Evolutionary conservation across 2,797 vertebrate genomes (phyloP).

Genomic region (Paedocypris micromegethes): DNA sequence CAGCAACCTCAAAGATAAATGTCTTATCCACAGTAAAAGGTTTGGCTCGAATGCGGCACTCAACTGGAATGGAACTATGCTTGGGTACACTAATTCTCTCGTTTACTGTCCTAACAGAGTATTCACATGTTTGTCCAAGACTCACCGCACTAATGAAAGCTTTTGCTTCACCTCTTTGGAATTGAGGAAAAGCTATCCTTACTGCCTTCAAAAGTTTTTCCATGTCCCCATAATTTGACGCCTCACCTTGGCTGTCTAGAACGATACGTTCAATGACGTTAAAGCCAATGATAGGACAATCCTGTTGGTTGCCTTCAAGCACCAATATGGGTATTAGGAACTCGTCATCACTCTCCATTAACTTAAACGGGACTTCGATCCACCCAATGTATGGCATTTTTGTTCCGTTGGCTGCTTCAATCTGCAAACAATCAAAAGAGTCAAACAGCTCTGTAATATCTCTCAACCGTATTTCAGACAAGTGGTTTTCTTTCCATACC

Average conservation of each 20-base stretch:
- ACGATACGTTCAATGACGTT: slow-evolving; percentile 1
- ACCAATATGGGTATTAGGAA: slow-evolving; percentile 4
- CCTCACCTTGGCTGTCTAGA: neutral
- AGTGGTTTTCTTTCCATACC: slow-evolving; percentile 5
- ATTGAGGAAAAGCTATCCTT: neutral
- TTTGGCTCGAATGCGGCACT: slow-evolving; percentile 15
- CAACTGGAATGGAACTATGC: slow-evolving; percentile 4
- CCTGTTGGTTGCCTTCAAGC: slow-evolving; percentile 11
- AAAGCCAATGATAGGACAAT: slow-evolving; percentile 22
- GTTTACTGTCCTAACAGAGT: slow-evolving; percentile 23
- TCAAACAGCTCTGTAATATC: slow-evolving; percentile 25
- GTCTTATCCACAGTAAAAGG: slow-evolving; percentile 28
- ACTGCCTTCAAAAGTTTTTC: neutral
- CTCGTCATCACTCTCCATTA: neutral
- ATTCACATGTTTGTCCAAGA: slow-evolving; percentile 15
- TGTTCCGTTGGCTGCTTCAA: slow-evolving; percentile 23
- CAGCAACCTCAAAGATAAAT: slow-evolving; percentile 29
- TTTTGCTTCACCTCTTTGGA: neutral
- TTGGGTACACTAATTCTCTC: neutral
- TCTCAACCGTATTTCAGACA: neutral
- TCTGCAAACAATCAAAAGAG: neutral
- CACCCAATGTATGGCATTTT: slow-evolving; percentile 28
- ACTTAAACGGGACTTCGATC: slow-evolving; percentile 11
- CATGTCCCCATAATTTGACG: fast-evolving
- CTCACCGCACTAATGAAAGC: slow-evolving; percentile 6